Evolutionary conservation across 2,797 vertebrate species (phyloP).

Genomic region (Myiotriccus ornatus): DNA sequence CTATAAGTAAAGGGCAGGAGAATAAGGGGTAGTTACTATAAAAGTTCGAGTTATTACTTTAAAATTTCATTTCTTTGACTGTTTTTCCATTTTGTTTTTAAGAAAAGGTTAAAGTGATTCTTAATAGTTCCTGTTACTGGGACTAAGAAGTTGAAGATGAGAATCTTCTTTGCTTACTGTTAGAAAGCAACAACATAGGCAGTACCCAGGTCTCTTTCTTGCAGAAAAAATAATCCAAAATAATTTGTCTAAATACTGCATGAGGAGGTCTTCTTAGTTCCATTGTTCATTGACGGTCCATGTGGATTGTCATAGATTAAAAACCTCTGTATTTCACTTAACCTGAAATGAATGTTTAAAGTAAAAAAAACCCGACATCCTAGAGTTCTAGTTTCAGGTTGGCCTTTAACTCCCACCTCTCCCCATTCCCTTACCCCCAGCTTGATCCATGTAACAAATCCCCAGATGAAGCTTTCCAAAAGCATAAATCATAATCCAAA

Average conservation of each 20-base stretch:
- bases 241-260: background rate
- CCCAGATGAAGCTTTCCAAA: background rate
- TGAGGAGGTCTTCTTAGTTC: background rate
- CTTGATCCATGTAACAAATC: background rate
- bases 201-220: background rate
- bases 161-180: background rate
- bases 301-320: background rate
- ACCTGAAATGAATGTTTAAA: background rate
- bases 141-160: background rate
- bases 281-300: background rate
- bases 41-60: background rate
- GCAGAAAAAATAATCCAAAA: background rate
- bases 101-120: slow-evolving; percentile 15
- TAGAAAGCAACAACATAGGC: background rate
- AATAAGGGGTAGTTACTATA: background rate
- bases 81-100: background rate
- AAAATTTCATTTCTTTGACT: background rate
- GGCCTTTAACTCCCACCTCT: background rate
- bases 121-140: background rate
- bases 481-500: background rate
- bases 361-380: background rate
- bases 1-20: background rate
- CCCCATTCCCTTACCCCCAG: background rate
- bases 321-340: background rate
- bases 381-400: background rate